A percentile compares a stretch with the other conserved stretches of the same genome.
Evolutionary conservation across 2,797 vertebrate genomes (phyloP).

Genomic region (Trematomus bernacchii): DNA sequence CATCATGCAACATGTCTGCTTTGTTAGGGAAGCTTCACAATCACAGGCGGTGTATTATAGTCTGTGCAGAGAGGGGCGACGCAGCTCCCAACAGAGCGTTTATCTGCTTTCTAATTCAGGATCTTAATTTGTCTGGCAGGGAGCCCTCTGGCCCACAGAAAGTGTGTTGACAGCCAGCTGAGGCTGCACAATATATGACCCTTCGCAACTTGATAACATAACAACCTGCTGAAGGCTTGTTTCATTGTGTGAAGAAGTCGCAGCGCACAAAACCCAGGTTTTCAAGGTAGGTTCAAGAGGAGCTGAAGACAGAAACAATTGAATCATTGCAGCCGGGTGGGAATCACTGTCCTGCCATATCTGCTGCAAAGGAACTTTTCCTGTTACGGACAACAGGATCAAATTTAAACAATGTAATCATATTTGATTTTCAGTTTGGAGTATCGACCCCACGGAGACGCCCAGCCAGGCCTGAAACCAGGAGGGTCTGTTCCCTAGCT

Average conservation of each 20-base stretch:
- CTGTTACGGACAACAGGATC: slow-evolving; percentile 13
- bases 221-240: slow-evolving; percentile 52
- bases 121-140: slow-evolving; percentile 66
- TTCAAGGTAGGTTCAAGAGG: slow-evolving; percentile 18
- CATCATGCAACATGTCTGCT: slow-evolving; percentile 16
- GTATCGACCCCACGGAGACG: background rate
- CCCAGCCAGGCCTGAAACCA: background rate
- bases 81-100: slow-evolving; percentile 18
- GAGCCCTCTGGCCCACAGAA: slow-evolving; percentile 53
- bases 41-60: slow-evolving; percentile 13
- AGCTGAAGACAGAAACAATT: slow-evolving; percentile 34
- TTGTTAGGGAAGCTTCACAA: slow-evolving; percentile 40
- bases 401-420: slow-evolving; percentile 29
- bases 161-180: slow-evolving; percentile 62
- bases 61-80: slow-evolving; percentile 9
- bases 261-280: slow-evolving; percentile 11
- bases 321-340: slow-evolving; percentile 36
- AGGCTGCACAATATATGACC: slow-evolving; percentile 61
- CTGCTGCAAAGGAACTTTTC: slow-evolving; percentile 8
- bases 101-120: slow-evolving; percentile 64
- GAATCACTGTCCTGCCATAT: slow-evolving; percentile 30
- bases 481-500: background rate
- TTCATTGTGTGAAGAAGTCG: slow-evolving; percentile 32
- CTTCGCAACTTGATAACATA: slow-evolving; percentile 54
- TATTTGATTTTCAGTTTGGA: slow-evolving; percentile 14